Conservation (phyloP, 2,797 vertebrate genomes). For the Molothrus aeneus region DNA sequence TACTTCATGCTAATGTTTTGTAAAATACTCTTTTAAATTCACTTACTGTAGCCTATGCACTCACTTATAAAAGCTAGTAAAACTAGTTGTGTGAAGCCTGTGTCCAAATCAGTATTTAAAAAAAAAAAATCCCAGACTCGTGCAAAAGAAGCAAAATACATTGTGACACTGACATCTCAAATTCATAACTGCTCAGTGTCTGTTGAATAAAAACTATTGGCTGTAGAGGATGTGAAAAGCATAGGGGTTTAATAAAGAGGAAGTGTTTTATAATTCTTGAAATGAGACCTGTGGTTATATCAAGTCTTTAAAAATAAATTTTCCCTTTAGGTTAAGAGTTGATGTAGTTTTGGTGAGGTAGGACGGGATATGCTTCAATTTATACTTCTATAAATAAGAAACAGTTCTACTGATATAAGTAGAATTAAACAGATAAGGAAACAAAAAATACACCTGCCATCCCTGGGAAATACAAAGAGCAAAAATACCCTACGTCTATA, state of each 20-base stretch:
- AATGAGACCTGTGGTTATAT: neutral
- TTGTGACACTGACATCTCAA: neutral
- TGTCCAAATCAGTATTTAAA: neutral
- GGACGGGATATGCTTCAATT: neutral
- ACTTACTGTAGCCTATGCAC: neutral
- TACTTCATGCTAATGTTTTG: neutral
- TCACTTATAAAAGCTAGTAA: neutral
- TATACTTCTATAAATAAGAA: neutral
- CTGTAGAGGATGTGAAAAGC: neutral
- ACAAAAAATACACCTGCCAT: neutral
- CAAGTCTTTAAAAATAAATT: neutral
- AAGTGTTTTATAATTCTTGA: neutral
- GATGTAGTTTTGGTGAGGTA: neutral
- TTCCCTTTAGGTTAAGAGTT: neutral
- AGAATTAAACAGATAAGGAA: neutral
- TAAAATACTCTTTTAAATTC: neutral
- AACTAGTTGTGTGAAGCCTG: neutral
- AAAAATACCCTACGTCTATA: neutral
- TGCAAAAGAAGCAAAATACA: neutral
- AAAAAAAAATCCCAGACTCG: neutral
- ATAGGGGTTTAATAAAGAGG: neutral
- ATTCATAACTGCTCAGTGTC: neutral
- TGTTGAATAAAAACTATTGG: neutral
- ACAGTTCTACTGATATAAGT: neutral
- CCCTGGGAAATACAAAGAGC: neutral